A percentile compares a stretch with the other conserved stretches of the same genome.
phyloP scores from a whole-genome alignment of 2,888 invertebrate species.

The Periphyllus acericola region DNA sequence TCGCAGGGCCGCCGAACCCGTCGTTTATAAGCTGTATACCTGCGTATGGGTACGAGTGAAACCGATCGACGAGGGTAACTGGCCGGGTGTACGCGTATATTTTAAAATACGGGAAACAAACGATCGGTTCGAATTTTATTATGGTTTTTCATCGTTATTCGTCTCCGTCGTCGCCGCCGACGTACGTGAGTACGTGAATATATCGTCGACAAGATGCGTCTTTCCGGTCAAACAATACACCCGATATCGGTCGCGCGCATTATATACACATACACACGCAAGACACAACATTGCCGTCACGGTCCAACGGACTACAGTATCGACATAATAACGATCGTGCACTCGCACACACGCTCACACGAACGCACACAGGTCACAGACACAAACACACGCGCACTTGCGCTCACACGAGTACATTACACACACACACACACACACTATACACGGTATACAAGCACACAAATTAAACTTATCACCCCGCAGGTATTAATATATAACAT shows the following conservation, averaged over 20 bases:
- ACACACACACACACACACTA: too few relatives aligned
- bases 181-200: conserved; percentile 1
- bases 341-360: not conserved
- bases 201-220: not conserved
- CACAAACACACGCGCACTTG: too few relatives aligned
- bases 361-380: too few relatives aligned
- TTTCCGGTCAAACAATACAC: conserved; percentile 31
- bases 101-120: not conserved
- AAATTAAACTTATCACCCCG: not conserved
- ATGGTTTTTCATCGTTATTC: not conserved
- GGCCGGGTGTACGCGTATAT: not conserved
- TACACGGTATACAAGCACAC: not conserved
- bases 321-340: too few relatives aligned
- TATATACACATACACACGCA: not conserved
- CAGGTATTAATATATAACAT: not conserved
- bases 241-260: not conserved
- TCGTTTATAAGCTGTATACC: not conserved
- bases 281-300: not conserved
- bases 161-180: not conserved
- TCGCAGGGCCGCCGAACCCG: not conserved
- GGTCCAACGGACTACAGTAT: conserved; percentile 14
- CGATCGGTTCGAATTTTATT: not conserved
- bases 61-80: not conserved
- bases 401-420: too few relatives aligned
- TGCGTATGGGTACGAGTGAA: not conserved